Percentiles rank a stretch among this genome's conserved stretches.
These are phyloP conservation scores for Rhabdomys dilectus DNA, from an alignment of 2,113 vertebrate genomes.

Conservation along the genomic window DNA sequence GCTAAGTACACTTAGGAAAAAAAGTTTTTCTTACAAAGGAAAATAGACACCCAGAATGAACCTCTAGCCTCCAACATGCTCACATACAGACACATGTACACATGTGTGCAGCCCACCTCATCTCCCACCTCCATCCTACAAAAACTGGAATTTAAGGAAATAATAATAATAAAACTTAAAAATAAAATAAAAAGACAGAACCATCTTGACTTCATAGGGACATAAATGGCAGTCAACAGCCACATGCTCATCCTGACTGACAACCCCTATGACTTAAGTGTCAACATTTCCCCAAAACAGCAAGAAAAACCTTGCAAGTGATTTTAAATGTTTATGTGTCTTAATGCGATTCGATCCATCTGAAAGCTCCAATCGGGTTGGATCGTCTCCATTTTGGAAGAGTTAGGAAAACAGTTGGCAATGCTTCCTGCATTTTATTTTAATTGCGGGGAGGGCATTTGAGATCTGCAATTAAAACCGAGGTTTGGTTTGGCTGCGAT, in stretches of 20 bases:
- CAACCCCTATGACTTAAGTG: conserved; percentile 12
- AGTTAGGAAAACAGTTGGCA: conserved; percentile 73
- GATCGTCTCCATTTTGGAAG: conserved; percentile 71
- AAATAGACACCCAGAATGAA: neutral
- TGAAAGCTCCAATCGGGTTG: conserved; percentile 60
- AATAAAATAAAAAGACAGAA: neutral
- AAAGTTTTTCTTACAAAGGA: neutral
- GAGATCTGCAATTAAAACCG: conserved; percentile 73
- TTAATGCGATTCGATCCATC: conserved; percentile 59
- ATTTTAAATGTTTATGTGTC: conserved; percentile 70
- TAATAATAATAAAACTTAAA: neutral
- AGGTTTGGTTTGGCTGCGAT: conserved; percentile 69
- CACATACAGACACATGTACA: neutral
- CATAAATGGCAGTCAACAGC: conserved; percentile 39
- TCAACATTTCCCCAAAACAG: conserved; percentile 52
- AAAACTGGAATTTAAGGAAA: neutral
- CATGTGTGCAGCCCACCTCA: neutral
- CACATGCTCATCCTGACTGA: neutral
- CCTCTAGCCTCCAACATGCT: neutral
- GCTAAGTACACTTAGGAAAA: too few species aligned
- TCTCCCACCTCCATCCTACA: neutral
- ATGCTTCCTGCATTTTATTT: conserved; percentile 69
- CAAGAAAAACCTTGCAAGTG: conserved; percentile 63
- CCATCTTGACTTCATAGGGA: conserved; percentile 22
- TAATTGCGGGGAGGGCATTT: conserved; percentile 70